Evolutionary conservation across 2,888 invertebrate genomes (phyloP).

Genomic region (Xestia ashworthii): DNA sequence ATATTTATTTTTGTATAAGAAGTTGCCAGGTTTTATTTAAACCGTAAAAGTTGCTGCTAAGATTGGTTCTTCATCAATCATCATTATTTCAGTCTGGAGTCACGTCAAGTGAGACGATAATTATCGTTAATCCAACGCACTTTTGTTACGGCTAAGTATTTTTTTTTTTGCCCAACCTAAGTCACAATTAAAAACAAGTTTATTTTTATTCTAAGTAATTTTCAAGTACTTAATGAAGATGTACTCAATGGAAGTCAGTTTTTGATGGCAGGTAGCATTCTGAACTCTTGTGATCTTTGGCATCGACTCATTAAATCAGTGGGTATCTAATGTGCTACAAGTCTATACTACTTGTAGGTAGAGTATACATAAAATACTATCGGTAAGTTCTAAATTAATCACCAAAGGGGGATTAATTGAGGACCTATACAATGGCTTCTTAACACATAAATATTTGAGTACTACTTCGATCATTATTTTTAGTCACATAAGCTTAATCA

Average conservation of each 20-base stretch:
- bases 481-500: neutral
- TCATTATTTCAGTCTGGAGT: neutral
- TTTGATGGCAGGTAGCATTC: neutral
- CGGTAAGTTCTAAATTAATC: constrained; percentile 8
- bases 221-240: neutral
- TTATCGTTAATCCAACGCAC: neutral
- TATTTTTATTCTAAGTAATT: neutral
- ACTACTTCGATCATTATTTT: neutral
- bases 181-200: neutral
- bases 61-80: neutral
- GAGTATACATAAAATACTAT: neutral
- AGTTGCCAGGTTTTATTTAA: neutral
- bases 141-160: neutral
- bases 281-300: constrained; percentile 43
- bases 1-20: neutral
- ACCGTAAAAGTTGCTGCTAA: neutral
- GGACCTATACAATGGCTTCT: neutral
- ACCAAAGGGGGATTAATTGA: neutral
- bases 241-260: constrained; percentile 9
- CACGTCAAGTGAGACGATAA: neutral
- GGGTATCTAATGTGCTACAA: constrained; percentile 3
- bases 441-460: neutral
- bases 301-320: constrained; percentile 28
- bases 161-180: neutral
- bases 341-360: neutral